Evolutionary conservation across 1,140 invertebrate genomes (phyloP).

Genomic region (Atta colombica): DNA sequence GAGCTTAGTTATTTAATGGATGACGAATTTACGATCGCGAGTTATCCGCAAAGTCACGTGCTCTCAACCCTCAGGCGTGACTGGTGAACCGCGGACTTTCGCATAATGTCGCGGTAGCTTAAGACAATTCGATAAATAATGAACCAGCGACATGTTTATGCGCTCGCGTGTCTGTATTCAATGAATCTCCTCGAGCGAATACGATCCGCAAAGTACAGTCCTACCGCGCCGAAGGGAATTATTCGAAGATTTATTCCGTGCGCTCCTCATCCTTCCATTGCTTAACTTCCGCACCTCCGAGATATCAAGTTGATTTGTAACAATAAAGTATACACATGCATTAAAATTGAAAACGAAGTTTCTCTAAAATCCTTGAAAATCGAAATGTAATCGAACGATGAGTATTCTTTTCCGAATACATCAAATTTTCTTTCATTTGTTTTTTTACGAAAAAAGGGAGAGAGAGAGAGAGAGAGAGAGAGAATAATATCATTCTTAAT

Average conservation of each 20-base stretch:
- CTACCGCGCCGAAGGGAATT: slow-evolving; percentile 74
- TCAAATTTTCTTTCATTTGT: background rate
- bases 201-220: slow-evolving; percentile 52
- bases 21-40: slow-evolving; percentile 53
- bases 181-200: slow-evolving; percentile 71
- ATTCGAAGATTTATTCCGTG: slow-evolving; percentile 70
- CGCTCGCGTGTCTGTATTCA: slow-evolving; percentile 75
- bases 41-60: background rate
- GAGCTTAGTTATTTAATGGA: background rate
- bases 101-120: slow-evolving; percentile 50
- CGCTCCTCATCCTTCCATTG: background rate
- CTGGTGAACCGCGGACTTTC: slow-evolving; percentile 44
- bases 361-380: background rate
- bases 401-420: background rate
- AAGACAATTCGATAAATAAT: slow-evolving; percentile 83
- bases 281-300: background rate
- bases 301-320: slow-evolving; percentile 35
- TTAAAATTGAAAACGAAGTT: background rate
- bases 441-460: background rate
- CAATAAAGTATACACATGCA: background rate
- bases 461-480: too few relatives aligned
- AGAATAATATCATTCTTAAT: too few relatives aligned
- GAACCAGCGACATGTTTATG: slow-evolving; percentile 79
- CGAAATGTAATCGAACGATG: background rate
- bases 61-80: slow-evolving; percentile 41